These are phyloP conservation scores for Strix occidentalis DNA, from an alignment of 2,797 vertebrate genomes.

Conservation along the genomic window DNA sequence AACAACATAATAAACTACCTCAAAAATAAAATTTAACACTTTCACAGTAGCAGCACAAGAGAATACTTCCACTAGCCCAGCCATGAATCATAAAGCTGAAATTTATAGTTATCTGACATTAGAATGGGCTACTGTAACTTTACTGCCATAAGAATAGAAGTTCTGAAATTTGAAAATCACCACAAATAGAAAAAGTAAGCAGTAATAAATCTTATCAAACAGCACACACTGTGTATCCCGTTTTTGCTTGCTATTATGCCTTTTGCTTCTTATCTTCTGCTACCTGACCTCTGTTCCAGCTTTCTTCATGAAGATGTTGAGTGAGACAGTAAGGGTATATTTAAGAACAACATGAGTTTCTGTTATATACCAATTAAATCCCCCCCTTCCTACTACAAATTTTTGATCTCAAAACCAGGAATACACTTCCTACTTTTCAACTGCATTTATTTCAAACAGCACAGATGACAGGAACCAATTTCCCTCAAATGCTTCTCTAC, in stretches of 20 bases:
- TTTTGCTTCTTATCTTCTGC: background rate
- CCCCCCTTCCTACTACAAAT: background rate
- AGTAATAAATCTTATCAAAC: background rate
- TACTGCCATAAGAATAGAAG: background rate
- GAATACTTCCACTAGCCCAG: background rate
- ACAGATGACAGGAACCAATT: background rate
- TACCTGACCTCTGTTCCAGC: background rate
- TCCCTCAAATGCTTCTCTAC: background rate
- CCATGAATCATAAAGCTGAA: background rate
- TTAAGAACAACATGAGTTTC: background rate
- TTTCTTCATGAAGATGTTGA: background rate
- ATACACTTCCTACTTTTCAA: background rate
- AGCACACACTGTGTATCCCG: background rate
- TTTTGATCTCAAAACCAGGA: background rate
- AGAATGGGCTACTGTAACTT: background rate
- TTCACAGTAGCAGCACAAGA: background rate
- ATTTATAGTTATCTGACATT: background rate
- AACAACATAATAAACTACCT: background rate
- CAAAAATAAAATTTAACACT: background rate
- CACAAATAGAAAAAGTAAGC: background rate
- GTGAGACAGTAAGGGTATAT: background rate
- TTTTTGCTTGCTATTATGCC: background rate
- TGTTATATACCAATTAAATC: background rate
- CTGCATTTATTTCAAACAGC: background rate
- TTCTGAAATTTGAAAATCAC: background rate